Percentiles rank a stretch among this genome's conserved stretches.
These are phyloP conservation scores for Pyrrhosoma nymphula DNA, from an alignment of 2,888 invertebrate genomes.

Conservation along the genomic window DNA sequence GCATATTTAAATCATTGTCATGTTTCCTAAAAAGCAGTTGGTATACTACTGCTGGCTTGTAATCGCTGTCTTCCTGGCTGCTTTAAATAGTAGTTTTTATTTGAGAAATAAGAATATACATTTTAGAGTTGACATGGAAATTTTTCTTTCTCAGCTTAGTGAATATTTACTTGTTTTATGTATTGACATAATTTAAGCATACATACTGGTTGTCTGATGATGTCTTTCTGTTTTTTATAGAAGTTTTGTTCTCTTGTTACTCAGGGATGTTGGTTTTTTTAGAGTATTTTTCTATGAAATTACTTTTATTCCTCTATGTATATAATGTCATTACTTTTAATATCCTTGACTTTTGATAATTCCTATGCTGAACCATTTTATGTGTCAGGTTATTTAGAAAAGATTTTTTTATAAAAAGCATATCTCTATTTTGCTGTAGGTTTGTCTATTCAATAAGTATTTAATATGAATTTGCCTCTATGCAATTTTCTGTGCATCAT, in stretches of 20 bases:
- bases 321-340: background rate
- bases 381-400: background rate
- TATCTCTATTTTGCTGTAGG: background rate
- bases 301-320: background rate
- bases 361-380: background rate
- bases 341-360: background rate
- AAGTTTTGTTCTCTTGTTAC: constrained; percentile 37
- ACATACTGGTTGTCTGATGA: background rate
- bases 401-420: background rate
- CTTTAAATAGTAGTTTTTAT: constrained; percentile 44
- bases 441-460: background rate
- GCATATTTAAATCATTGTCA: background rate
- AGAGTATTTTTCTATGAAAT: background rate
- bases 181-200: background rate
- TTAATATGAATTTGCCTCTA: background rate
- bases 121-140: background rate
- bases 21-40: constrained; percentile 38
- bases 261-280: constrained; percentile 57
- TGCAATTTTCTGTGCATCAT: background rate
- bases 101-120: background rate
- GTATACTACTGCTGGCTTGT: constrained; percentile 22
- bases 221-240: background rate
- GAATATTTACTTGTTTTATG: background rate
- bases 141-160: background rate
- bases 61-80: constrained; percentile 62